Conservation (phyloP, 2,888 invertebrate species). For the Aradus depressus region DNA sequence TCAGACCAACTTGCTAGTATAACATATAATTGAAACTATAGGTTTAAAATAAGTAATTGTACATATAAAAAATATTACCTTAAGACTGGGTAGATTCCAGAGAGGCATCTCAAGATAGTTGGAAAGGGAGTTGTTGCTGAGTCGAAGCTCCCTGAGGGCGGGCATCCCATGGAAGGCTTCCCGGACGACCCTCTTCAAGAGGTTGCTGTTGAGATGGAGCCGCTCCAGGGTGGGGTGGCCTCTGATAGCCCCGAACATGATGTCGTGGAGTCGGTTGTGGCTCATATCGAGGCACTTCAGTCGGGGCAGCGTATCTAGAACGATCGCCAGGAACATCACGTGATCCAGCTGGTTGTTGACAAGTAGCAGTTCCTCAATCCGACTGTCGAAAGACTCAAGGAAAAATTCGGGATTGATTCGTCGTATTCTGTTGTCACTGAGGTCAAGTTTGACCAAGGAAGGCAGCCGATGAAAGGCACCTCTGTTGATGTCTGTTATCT, state of each 20-base stretch:
- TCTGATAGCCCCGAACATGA: constrained; percentile 64
- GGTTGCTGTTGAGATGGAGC: constrained; percentile 68
- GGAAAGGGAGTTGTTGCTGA: constrained; percentile 71
- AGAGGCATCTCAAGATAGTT: constrained; percentile 62
- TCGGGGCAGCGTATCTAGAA: constrained; percentile 65
- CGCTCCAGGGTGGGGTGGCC: constrained; percentile 72
- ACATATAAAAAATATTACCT: too few relatives aligned
- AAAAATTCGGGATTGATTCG: constrained; percentile 74
- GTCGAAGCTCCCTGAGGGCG: constrained; percentile 64
- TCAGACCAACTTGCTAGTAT: too few relatives aligned
- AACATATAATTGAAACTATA: too few relatives aligned
- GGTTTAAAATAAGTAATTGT: too few relatives aligned
- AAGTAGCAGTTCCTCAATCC: constrained; percentile 65
- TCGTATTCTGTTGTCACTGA: constrained; percentile 64
- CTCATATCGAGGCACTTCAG: constrained; percentile 69
- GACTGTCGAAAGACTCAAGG: constrained; percentile 45
- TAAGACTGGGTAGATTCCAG: constrained; percentile 74
- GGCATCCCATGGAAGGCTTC: constrained; percentile 77
- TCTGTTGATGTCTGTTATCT: constrained; percentile 36
- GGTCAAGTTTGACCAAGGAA: constrained; percentile 55
- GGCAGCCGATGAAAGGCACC: constrained; percentile 74
- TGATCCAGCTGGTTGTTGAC: constrained; percentile 65
- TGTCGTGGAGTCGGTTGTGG: constrained; percentile 60
- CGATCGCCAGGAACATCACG: constrained; percentile 40
- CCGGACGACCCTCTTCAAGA: constrained; percentile 57